These are phyloP conservation scores for Trisateles emortualis DNA, from an alignment of 2,888 invertebrate genomes.

Conservation along the genomic window DNA sequence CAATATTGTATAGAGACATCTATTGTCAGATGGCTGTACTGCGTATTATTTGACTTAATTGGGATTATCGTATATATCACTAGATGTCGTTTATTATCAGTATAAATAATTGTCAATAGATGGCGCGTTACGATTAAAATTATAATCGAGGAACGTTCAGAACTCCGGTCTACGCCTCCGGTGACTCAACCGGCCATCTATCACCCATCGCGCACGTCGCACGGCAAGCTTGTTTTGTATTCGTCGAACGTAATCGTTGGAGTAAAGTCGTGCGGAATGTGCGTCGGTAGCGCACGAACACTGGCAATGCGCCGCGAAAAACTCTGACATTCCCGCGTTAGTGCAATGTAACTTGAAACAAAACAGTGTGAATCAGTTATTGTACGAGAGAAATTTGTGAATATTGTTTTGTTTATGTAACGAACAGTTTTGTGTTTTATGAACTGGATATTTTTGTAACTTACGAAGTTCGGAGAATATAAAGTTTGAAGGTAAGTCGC, in stretches of 20 bases:
- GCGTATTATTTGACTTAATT: not conserved
- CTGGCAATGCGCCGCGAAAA: constrained; percentile 74
- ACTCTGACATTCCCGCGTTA: constrained; percentile 70
- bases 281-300: constrained; percentile 68
- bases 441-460: constrained; percentile 62
- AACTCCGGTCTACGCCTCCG: not conserved
- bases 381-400: constrained; percentile 68
- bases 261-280: constrained; percentile 71
- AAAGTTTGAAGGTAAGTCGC: constrained; percentile 65
- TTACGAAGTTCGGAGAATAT: constrained; percentile 24
- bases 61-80: not conserved
- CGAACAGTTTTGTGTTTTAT: constrained; percentile 65
- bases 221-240: constrained; percentile 69
- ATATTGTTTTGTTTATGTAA: constrained; percentile 62
- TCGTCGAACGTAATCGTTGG: constrained; percentile 72
- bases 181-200: constrained; percentile 45
- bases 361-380: constrained; percentile 74
- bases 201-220: constrained; percentile 35
- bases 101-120: constrained; percentile 47
- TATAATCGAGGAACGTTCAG: constrained; percentile 3
- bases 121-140: constrained; percentile 41
- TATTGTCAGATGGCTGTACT: constrained; percentile 38
- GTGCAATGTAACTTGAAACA: constrained; percentile 66
- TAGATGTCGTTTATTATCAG: constrained; percentile 42
- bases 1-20: constrained; percentile 38